Percentiles rank a stretch among this genome's conserved stretches.
phyloP scores from a whole-genome alignment of 2,797 vertebrate species.

The Galaxias olidus region DNA sequence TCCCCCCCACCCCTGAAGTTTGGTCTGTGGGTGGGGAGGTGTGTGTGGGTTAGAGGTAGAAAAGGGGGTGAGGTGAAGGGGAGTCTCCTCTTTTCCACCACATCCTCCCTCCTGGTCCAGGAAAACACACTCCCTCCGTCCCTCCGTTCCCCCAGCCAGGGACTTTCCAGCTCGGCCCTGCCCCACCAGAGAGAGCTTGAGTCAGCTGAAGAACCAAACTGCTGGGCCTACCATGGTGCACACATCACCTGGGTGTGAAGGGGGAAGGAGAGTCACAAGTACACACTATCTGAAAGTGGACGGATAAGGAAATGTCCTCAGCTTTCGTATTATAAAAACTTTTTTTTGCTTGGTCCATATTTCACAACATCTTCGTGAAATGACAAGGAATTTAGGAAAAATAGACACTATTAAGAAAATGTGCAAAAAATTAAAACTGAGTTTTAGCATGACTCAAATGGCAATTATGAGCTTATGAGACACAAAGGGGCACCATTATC shows the following conservation, averaged over 20 bases:
- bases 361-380: conserved; percentile 13
- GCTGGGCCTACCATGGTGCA: conserved; percentile 48
- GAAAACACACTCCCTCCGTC: conserved; percentile 67
- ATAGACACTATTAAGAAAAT: conserved; percentile 13
- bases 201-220: conserved; percentile 60
- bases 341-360: conserved; percentile 31
- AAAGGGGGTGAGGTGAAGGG: conserved; percentile 57
- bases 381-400: conserved; percentile 46
- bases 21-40: not conserved
- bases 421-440: not conserved
- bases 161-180: conserved; percentile 78
- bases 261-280: conserved; percentile 29
- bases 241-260: conserved; percentile 23
- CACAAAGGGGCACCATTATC: conserved; percentile 21
- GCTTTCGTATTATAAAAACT: no score
- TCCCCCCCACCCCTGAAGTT: conserved; percentile 42
- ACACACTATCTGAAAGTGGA: not conserved
- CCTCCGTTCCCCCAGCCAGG: conserved; percentile 71
- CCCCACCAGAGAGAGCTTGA: conserved; percentile 61
- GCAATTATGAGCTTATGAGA: conserved; percentile 39
- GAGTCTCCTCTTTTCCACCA: conserved; percentile 71
- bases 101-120: conserved; percentile 73
- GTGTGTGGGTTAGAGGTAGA: conserved; percentile 36
- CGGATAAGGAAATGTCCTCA: no score
- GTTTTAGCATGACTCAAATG: conserved; percentile 44